phyloP scores from a whole-genome alignment of 2,797 vertebrate genomes.

The Pteropus rufus region DNA sequence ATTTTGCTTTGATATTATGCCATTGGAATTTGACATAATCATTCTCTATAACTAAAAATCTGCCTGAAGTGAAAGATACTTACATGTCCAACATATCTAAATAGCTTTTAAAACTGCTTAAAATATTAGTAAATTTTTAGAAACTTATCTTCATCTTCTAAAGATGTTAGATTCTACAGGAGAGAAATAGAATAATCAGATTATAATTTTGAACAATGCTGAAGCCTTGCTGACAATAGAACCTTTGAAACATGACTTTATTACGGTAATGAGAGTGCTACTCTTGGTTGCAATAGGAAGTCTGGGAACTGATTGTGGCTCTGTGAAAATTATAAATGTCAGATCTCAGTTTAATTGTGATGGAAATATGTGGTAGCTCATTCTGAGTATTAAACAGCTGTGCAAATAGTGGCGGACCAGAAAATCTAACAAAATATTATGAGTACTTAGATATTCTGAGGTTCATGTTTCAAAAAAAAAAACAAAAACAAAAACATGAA shows the following conservation, averaged over 20 bases:
- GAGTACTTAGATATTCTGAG: conserved; percentile 44
- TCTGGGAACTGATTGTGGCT: conserved; percentile 26
- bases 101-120: not conserved
- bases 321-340: conserved; percentile 70
- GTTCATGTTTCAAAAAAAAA: not conserved
- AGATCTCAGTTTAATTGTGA: conserved; percentile 68
- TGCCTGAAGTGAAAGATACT: not conserved
- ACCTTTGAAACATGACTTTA: conserved; percentile 37
- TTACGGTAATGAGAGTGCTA: conserved; percentile 50
- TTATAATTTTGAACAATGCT: conserved; percentile 13
- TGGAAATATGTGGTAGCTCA: conserved; percentile 68
- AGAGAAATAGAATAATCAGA: not conserved
- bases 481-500: not conserved
- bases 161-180: not conserved
- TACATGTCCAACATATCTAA: conserved; percentile 50
- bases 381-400: conserved; percentile 64
- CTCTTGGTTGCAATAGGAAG: not conserved
- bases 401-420: conserved; percentile 72
- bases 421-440: conserved; percentile 64
- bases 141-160: not conserved
- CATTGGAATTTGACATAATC: conserved; percentile 46
- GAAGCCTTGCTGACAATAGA: not conserved
- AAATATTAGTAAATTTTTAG: conserved; percentile 35
- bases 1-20: conserved; percentile 43
- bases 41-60: conserved; percentile 38